Evolutionary conservation across 2,888 invertebrate species (phyloP), one percentile per base, ranked within the genome.

Genomic region (Oeneis ivallda): DNA sequence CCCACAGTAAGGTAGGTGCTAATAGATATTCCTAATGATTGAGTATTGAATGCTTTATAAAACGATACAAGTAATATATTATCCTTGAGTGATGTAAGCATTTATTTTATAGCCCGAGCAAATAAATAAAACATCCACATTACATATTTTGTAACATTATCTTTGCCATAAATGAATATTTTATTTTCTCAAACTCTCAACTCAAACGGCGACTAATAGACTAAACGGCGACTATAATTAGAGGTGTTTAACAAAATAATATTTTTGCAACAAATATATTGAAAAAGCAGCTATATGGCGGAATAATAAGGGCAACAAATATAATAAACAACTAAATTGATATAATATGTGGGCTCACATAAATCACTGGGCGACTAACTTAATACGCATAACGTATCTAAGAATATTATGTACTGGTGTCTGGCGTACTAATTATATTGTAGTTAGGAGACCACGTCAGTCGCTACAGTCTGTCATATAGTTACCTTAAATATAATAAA

Each of bases 71-170:
- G n/a, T n/a, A 45, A 49, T 19, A 26, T n/a, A 19, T 19, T 8
- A 47, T 19, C 19, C 19, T 49, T 49, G 49, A 49, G 1, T 19
- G 19, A 26, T 19, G 49, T 19, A 11, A 13, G 9, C 17, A 43
- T 47, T 47, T 15, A 9, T 8, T 47, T 11, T 17, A 11, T 11
- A 49, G 49, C 45, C 43, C 7, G 8, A 19, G 11, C 19, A 17
- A 49, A 49, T 49, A 49, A 19, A 49, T 26, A 19, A 49, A 49
- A 49, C 49, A 49, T 49, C 9, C 19, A n/a, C 17, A 49, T 15
- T 49, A 49, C 19, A 26, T 19, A 17, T 47, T 34, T 37, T 7
- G 49, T 10, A 19, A 19, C 19, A 1, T 49, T 49, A 49, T 11
- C 10, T 11, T 19, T 15, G 45, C n/a, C n/a, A n/a, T n/a, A n/a